Conservation (phyloP, 1,140 invertebrate species). For the Platyura marginata region DNA sequence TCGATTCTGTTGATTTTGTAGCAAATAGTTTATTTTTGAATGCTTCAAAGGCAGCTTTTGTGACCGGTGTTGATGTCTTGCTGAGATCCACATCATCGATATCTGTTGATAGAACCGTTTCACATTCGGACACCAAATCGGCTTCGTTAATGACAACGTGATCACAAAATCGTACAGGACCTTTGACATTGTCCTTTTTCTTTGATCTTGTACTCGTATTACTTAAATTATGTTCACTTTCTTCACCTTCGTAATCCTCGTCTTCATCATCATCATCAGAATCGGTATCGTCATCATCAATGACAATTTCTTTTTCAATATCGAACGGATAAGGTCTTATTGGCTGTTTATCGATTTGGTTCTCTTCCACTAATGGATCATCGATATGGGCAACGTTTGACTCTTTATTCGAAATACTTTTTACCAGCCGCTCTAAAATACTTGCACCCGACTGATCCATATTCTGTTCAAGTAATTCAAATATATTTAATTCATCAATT, state of each 20-base stretch:
- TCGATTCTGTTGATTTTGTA: not conserved
- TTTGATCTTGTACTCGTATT: too few relatives aligned
- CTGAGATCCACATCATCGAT: not conserved
- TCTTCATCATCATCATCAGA: too few relatives aligned
- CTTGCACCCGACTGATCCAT: constrained; percentile 10
- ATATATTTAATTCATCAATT: constrained; percentile 15
- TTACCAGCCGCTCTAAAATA: constrained; percentile 6
- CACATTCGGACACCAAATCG: not conserved
- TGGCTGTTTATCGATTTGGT: too few relatives aligned
- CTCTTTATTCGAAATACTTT: not conserved
- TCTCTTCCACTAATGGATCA: too few relatives aligned
- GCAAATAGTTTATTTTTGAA: constrained; percentile 1
- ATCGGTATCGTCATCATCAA: not conserved
- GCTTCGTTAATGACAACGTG: not conserved
- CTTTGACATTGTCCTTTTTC: too few relatives aligned
- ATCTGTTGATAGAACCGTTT: not conserved
- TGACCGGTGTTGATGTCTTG: constrained; percentile 7
- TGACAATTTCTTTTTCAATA: not conserved
- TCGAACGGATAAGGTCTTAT: constrained; percentile 18
- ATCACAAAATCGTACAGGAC: not conserved
- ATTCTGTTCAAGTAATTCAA: constrained; percentile 19
- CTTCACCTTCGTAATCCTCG: too few relatives aligned
- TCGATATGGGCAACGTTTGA: too few relatives aligned
- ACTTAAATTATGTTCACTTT: not conserved
- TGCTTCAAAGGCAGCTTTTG: not conserved